Base-by-base conservation (phyloP, 2,797 vertebrate genomes). In the Spatula clypeata region DNA sequence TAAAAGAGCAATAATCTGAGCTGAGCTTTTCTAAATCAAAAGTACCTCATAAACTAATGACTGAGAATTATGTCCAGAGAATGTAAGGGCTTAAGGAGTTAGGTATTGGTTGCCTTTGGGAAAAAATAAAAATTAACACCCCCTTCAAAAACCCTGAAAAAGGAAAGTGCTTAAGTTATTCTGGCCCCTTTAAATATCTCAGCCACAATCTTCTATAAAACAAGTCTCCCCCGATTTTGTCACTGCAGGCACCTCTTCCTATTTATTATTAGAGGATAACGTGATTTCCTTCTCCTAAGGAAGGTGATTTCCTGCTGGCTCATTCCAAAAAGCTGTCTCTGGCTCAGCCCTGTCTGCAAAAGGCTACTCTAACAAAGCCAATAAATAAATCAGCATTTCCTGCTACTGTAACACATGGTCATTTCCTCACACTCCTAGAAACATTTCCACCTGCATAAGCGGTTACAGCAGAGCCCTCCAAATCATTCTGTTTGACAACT, bases 321-420 rank as follows among this genome's bases (percentile, higher is more conserved):
- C 60, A 79, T 92, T 89, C 57, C 49, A 85, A 75, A 91, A 93
- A 82, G 31, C 71, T 86, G 69, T 82, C 77, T 77, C 73, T 92
- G 72, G 32, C 91, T 86, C 84, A 81, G 72, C 76, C 58, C 67
- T 77, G 55, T 66, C 72, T 86, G 70, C 74, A 90, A 86, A 93
- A 96, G 53, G 16, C 44, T 54, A 13, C 90, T 69, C 34, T 79
- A 31, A 61, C 79, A 71, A 91, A 90, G 76, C 31, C 53, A 91
- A 84, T 81, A 88, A 90, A 94, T 83, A 91, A 91, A 95, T 86
- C 71, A 91, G 88, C 66, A 94, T 93, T 97, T 96, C 97, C 96
- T 93, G 57, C 93, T 57, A 34, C 57, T 84, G 82, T 83, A 64
- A 93, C 69, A 91, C 76, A 69, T 1, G 0, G 83, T 53, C 74